A percentile compares a stretch with the other conserved stretches of the same genome.
phyloP scores from a whole-genome alignment of 2,113 vertebrate species.

The Nymphicus hollandicus region DNA sequence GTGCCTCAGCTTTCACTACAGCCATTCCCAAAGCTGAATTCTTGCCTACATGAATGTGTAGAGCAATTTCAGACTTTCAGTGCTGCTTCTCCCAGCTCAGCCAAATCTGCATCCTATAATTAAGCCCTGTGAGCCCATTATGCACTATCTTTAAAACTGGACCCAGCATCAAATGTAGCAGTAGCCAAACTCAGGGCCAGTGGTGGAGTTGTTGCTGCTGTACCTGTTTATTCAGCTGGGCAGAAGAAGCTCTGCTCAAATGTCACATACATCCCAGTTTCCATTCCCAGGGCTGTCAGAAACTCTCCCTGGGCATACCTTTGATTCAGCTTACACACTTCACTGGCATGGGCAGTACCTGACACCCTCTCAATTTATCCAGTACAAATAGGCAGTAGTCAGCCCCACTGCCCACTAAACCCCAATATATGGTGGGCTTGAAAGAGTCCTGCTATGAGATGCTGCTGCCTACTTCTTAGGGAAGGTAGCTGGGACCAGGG shows the following conservation, averaged over 20 bases:
- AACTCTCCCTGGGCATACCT: neutral
- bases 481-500: neutral
- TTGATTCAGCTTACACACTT: neutral
- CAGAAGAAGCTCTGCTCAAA: neutral
- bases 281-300: neutral
- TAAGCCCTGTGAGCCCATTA: neutral
- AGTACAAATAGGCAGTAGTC: neutral
- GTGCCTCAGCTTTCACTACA: neutral
- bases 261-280: neutral
- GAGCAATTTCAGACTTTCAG: neutral
- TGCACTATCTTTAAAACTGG: neutral
- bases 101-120: neutral
- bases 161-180: neutral
- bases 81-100: neutral
- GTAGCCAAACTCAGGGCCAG: neutral
- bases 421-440: neutral
- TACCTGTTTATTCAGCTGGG: neutral
- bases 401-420: neutral
- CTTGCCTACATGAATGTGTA: neutral
- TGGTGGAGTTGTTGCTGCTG: neutral
- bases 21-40: rapidly evolving
- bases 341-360: neutral
- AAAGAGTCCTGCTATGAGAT: neutral
- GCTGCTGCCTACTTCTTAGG: neutral
- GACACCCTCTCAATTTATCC: neutral